phyloP scores from a whole-genome alignment of 2,797 vertebrate species.

The Novumbra hubbsi region DNA sequence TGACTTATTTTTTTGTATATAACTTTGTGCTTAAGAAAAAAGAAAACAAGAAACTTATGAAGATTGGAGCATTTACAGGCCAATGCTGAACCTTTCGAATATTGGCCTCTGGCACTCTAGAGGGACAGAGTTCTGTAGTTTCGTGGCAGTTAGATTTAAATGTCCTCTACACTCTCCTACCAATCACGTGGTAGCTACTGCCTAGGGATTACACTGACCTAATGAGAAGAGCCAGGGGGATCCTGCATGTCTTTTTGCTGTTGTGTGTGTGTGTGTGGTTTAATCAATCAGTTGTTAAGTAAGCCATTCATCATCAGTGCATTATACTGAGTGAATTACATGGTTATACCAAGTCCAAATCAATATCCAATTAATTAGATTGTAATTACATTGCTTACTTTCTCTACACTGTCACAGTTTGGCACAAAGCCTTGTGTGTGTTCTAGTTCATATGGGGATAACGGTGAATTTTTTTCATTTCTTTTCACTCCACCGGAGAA shows the following conservation, averaged over 20 bases:
- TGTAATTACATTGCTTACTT: neutral
- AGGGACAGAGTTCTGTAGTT: too few relatives aligned
- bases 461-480: neutral
- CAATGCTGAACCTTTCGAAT: too few relatives aligned
- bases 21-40: too few relatives aligned
- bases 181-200: conserved; percentile 3
- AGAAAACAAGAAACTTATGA: too few relatives aligned
- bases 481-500: too few relatives aligned
- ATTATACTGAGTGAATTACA: neutral
- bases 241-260: neutral
- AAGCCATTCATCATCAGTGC: neutral
- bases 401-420: neutral
- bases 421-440: neutral
- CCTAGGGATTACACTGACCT: conserved; percentile 26
- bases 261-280: neutral
- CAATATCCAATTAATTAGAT: neutral
- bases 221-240: conserved; percentile 15
- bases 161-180: conserved; percentile 3
- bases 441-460: neutral
- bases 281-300: neutral
- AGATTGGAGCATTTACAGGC: too few relatives aligned
- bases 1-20: too few relatives aligned
- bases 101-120: too few relatives aligned
- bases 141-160: too few relatives aligned
- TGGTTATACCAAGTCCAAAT: neutral